phyloP scores from a whole-genome alignment of 2,888 invertebrate species.

The Elegia similella region DNA sequence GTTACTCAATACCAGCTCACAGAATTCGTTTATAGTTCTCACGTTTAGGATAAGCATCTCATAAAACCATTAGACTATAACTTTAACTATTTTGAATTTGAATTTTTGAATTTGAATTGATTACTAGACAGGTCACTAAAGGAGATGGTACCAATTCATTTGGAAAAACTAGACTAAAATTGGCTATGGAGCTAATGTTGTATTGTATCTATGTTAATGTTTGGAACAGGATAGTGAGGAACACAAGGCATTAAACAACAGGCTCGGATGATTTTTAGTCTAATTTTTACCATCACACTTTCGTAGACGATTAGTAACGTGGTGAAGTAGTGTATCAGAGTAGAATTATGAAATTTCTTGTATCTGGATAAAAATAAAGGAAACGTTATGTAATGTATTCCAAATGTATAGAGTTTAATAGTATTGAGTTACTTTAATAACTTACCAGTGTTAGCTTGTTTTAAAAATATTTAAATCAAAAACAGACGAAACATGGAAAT shows the following conservation, averaged over 20 bases:
- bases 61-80: too few relatives aligned
- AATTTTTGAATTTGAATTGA: too few relatives aligned
- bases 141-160: not conserved
- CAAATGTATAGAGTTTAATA: not conserved
- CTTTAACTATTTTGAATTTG: too few relatives aligned
- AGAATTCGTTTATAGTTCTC: too few relatives aligned
- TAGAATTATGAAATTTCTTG: not conserved
- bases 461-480: not conserved
- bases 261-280: not conserved
- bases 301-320: not conserved
- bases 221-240: not conserved
- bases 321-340: not conserved
- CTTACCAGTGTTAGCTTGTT: not conserved
- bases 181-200: not conserved
- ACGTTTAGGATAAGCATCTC: too few relatives aligned
- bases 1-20: too few relatives aligned
- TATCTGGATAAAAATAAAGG: not conserved
- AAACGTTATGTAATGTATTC: not conserved
- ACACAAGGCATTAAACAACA: not conserved
- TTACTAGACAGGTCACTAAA: not conserved
- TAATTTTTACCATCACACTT: not conserved
- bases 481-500: not conserved
- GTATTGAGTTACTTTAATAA: not conserved
- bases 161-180: constrained; percentile 4
- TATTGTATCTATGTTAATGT: too few relatives aligned